Evolutionary conservation across 2,888 invertebrate genomes (phyloP), one percentile per base, ranked within the genome.

Genomic region (Machimus rusticus): DNA sequence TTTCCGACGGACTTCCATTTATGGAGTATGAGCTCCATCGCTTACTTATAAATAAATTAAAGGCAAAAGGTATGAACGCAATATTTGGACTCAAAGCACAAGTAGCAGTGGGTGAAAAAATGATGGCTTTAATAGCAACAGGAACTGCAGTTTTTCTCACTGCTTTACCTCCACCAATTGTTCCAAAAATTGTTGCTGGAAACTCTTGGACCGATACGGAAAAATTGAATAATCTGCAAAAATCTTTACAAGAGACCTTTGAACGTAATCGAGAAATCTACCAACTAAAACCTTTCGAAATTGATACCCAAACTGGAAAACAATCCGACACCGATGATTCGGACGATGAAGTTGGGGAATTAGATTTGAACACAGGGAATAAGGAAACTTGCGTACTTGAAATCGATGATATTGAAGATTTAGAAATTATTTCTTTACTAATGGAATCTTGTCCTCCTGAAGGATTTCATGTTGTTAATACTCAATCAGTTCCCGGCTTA

Each of bases 11-110:
- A 90, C 93, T 99, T 86, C 99, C 99, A 0, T 99, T 99, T 93
- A 93, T 99, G 86, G 99, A 99, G 92, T 99, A 99, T 92, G 99
- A 99, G 92, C 93, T 99, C 78, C 98, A 99, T 92, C 95, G 97
- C 88, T 95, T 98, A 89, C 93, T 99, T 55, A 94, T 98, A 1
- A 98, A 98, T 91, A 99, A 98, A 91, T 93, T 99, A 2, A 95
- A 97, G 92, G 96, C 98, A 89, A 97, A 97, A 92, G 98, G 98
- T 8, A 98, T 99, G 95, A 99, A 99, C 93, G 97, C 98, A 5
- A 94, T 99, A 86, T 99, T 99, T 93, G 97, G 97, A 0, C 94
- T 99, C 8, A 96, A 95, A 87, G 95, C 96, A 0, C 96, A 96
- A 90, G 94, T 97, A 74, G 94, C 97, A 0, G 95, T 99, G 84